These are phyloP conservation scores for Sinocyclocheilus rhinocerous DNA, from an alignment of 2,113 vertebrate species.

Conservation along the genomic window DNA sequence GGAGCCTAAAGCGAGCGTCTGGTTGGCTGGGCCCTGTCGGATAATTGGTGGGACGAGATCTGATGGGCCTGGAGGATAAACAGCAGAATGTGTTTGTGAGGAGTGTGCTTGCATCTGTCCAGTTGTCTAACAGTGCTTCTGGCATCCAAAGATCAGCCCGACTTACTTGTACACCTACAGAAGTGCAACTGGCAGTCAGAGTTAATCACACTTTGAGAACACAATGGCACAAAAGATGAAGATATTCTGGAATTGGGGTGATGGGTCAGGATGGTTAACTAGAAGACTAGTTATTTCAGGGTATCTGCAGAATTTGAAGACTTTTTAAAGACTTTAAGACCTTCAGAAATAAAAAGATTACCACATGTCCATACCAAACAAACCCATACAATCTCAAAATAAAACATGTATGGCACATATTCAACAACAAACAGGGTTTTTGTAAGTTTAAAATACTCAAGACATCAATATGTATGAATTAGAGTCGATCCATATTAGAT, in stretches of 20 bases:
- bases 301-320: too few species aligned
- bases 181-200: background rate
- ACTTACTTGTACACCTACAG: constrained; percentile 14
- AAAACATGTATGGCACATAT: too few species aligned
- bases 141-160: background rate
- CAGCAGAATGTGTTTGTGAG: constrained; percentile 36
- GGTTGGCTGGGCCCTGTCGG: constrained; percentile 83
- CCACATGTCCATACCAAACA: too few species aligned
- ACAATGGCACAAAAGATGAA: background rate
- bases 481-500: too few species aligned
- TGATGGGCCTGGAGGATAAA: constrained; percentile 70
- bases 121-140: constrained; percentile 20
- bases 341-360: too few species aligned
- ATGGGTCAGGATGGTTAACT: background rate
- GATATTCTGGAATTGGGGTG: background rate
- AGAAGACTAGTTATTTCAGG: too few species aligned
- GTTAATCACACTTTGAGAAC: constrained; percentile 17
- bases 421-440: too few species aligned
- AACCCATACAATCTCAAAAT: too few species aligned
- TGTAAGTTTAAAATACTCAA: too few species aligned
- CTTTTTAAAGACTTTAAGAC: background rate
- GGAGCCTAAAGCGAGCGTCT: constrained; percentile 77
- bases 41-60: constrained; percentile 79
- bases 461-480: too few species aligned
- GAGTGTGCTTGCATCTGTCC: constrained; percentile 19